phyloP scores from a whole-genome alignment of 2,797 vertebrate species.

The Hephaestus fuliginosus region DNA sequence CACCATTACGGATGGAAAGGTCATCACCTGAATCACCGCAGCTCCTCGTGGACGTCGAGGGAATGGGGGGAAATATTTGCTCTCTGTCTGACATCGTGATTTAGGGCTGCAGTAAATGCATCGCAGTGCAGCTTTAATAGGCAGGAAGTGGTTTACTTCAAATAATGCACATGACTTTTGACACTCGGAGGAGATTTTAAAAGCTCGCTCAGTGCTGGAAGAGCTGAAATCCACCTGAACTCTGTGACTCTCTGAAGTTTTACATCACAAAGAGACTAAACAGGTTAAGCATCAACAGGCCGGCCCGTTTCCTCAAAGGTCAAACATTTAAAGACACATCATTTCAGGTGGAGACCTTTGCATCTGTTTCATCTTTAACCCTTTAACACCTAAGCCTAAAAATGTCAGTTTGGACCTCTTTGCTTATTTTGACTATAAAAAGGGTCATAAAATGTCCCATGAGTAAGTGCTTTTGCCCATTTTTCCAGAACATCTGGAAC shows the following conservation, averaged over 20 bases:
- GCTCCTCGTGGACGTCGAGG: not conserved
- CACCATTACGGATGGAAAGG: slow-evolving; percentile 2
- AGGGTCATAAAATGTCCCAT: no score
- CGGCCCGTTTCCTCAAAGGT: not conserved
- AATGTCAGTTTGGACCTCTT: no score
- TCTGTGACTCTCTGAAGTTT: not conserved
- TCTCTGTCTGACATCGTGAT: not conserved
- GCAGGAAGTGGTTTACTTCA: not conserved
- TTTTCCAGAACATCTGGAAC: no score
- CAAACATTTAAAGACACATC: not conserved
- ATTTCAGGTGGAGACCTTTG: not conserved
- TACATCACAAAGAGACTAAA: not conserved
- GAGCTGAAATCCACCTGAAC: not conserved
- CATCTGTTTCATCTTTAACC: not conserved
- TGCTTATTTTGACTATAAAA: no score
- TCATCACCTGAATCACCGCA: not conserved
- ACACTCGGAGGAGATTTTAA: not conserved
- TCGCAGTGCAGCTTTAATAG: not conserved
- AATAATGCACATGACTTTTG: not conserved
- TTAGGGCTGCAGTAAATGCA: not conserved
- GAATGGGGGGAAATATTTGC: not conserved
- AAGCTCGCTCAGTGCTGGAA: not conserved
- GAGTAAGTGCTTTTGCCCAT: no score
- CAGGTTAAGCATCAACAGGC: not conserved
- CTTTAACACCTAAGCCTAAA: no score